Evolutionary conservation across 2,888 invertebrate species (phyloP).

Genomic region (Synergus umbraculus): DNA sequence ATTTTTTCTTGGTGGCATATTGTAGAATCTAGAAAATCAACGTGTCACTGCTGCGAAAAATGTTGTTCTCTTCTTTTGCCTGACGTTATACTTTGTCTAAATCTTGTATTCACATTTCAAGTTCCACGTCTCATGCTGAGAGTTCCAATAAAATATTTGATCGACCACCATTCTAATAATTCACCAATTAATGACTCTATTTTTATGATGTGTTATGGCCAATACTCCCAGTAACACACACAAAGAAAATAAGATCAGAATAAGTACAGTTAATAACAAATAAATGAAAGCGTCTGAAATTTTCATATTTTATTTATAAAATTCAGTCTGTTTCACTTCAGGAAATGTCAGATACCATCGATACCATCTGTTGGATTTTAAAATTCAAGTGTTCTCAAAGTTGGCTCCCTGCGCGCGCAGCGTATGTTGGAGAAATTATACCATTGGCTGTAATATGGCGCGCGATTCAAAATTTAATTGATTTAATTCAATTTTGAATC

Average conservation of each 20-base stretch:
- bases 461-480: no score
- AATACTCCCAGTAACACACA: constrained; percentile 2
- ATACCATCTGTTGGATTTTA: no score
- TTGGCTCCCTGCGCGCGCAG: no score
- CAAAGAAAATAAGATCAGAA: not conserved
- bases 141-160: not conserved
- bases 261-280: not conserved
- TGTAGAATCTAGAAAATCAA: constrained; percentile 25
- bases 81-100: not conserved
- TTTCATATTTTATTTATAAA: constrained; percentile 9
- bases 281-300: constrained; percentile 5
- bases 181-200: not conserved
- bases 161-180: not conserved
- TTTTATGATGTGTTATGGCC: not conserved
- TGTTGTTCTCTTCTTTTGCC: not conserved
- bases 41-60: constrained; percentile 2
- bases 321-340: not conserved
- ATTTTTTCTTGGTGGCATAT: constrained; percentile 75
- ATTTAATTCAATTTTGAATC: no score
- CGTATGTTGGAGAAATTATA: no score
- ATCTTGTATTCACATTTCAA: constrained; percentile 27
- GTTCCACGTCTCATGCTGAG: constrained; percentile 58
- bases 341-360: no score
- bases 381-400: no score
- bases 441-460: no score